Base-by-base conservation (phyloP, 1,140 invertebrate species). In the Brachionus rubens region DNA sequence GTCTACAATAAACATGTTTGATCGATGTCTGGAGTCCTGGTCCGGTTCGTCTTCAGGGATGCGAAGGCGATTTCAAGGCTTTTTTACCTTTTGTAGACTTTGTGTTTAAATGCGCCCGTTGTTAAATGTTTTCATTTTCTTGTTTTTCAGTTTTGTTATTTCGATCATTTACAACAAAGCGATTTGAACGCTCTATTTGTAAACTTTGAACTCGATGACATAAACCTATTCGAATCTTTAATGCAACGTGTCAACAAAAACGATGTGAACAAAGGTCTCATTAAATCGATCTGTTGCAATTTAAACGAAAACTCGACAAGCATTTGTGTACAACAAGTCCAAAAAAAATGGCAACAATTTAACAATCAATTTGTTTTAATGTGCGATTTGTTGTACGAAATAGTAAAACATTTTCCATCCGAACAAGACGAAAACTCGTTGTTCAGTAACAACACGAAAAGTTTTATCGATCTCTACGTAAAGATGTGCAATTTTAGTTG, bases 281-380 rank as follows among this genome's bases (percentile, higher is more conserved):
- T 65, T 2, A 65, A 26, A 65, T 65, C 59, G 4, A 65, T 65
- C 19, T 65, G 59, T 14, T 41, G 24, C 16, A 30, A 50, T 72
- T 40, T 50, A 50, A 72, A 72, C 19, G 59, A 65, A 65, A 41
- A 43, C 9, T 65, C 16, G 3, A 19, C 30, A 14, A 65, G 36
- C 21, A 72, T 72, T 19, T 50, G 46, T 54, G 68, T 72, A 12
- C 68, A 72, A 33, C n/a, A 48, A 3, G 3, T 72, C n/a, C 68
- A 72, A 72, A 72, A 72, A 72, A 40, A 72, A n/a, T 72, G 68
- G 68, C 46, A 54, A 28, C 46, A 50, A 26, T 72, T 28, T 33
- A 72, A 72, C 46, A 72, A 72, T 46, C 68, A 72, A 26, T 72
- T 72, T 48, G 36, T 50, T 30, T 16, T 72, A 48, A 36, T 72